Percentiles rank a stretch among this genome's conserved stretches.
Evolutionary conservation across 2,797 vertebrate genomes (phyloP).

Genomic region (Acanthurus tractus): DNA sequence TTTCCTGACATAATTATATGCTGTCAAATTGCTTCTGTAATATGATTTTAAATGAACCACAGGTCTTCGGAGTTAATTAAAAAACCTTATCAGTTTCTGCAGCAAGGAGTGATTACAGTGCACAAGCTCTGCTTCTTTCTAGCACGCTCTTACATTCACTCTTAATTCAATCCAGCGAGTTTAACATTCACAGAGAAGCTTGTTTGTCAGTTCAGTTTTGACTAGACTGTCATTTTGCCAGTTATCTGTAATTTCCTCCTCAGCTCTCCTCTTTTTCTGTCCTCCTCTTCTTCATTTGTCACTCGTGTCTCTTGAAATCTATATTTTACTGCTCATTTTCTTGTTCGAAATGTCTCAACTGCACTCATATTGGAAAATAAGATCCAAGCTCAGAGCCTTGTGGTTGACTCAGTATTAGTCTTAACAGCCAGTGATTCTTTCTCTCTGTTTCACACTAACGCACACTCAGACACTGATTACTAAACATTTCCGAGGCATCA

Average conservation of each 20-base stretch:
- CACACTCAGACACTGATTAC: constrained; percentile 34
- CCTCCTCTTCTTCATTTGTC: constrained; percentile 10
- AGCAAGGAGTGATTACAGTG: constrained; percentile 17
- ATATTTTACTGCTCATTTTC: constrained; percentile 14
- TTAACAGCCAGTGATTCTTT: background rate
- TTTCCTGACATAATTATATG: background rate
- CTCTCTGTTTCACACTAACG: constrained; percentile 29
- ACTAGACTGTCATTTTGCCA: constrained; percentile 8
- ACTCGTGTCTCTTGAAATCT: constrained; percentile 27
- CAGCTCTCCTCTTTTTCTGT: background rate
- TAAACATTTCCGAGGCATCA: constrained; percentile 19
- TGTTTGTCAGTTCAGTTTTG: constrained; percentile 23
- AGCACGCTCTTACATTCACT: background rate
- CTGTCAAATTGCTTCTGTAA: constrained; percentile 15
- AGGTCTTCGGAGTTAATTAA: constrained; percentile 55
- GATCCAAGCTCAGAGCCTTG: constrained; percentile 6
- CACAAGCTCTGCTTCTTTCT: constrained; percentile 4
- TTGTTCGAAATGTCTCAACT: background rate
- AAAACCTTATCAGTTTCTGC: constrained; percentile 45
- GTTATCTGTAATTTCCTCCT: constrained; percentile 18
- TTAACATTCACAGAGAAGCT: constrained; percentile 20
- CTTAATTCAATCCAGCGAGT: constrained; percentile 24
- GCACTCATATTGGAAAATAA: constrained; percentile 7
- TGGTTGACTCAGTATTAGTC: background rate
- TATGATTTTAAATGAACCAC: constrained; percentile 36